These are phyloP conservation scores for Magallana nippona DNA, from an alignment of 2,888 invertebrate genomes.

Conservation along the genomic window DNA sequence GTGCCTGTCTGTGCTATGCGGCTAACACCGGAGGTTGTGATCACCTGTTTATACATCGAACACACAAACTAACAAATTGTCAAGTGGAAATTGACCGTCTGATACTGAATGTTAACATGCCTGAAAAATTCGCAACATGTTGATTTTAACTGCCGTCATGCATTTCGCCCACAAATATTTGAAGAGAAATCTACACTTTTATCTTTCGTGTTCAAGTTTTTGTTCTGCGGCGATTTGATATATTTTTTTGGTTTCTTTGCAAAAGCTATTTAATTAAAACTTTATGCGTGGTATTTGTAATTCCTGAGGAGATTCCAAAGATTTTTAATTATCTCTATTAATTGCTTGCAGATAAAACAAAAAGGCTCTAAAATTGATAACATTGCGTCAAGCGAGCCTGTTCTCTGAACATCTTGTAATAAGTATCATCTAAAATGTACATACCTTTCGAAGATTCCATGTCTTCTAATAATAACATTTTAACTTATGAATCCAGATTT, in stretches of 20 bases:
- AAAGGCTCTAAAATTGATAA: background rate
- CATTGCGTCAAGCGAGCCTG: background rate
- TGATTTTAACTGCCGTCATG: background rate
- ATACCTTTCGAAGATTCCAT: background rate
- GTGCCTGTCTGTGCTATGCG: background rate
- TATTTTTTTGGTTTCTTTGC: no score
- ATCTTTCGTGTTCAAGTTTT: no score
- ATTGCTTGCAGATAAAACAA: no score
- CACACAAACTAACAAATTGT: background rate
- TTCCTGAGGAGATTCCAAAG: no score
- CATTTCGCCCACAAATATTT: conserved; percentile 4
- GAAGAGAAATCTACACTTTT: no score
- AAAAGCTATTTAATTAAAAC: no score
- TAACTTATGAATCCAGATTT: background rate
- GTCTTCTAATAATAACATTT: background rate
- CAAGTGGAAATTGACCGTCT: background rate
- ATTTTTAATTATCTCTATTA: no score
- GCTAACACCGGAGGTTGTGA: background rate
- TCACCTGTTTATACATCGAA: conserved; percentile 1
- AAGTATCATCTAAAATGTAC: background rate
- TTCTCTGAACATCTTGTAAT: no score
- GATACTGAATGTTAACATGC: background rate
- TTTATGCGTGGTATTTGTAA: no score
- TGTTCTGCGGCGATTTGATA: no score
- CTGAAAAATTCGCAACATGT: background rate